These are phyloP conservation scores for Furcifer pardalis DNA, from an alignment of 2,797 vertebrate genomes.

Conservation along the genomic window DNA sequence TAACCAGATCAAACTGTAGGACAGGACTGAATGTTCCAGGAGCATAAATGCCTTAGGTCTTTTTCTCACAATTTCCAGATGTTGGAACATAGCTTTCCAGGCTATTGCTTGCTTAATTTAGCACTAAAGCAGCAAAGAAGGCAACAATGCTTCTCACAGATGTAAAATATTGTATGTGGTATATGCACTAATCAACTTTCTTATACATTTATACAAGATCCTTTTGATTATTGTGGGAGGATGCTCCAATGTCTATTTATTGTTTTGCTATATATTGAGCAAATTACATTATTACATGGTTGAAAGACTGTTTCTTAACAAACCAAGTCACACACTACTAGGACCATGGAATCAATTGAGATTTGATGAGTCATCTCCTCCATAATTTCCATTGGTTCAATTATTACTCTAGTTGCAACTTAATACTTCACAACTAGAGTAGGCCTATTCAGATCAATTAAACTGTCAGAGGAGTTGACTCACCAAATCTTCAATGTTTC, in stretches of 20 bases:
- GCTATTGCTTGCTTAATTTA: background rate
- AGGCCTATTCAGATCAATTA: no score
- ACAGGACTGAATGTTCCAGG: background rate
- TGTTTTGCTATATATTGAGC: background rate
- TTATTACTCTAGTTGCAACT: no score
- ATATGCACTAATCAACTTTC: background rate
- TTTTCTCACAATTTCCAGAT: background rate
- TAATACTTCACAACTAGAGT: no score
- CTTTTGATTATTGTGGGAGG: no score
- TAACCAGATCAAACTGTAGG: background rate
- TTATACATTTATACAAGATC: background rate
- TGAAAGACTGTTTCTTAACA: no score
- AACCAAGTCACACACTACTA: no score
- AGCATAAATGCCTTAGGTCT: background rate
- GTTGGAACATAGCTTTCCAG: background rate
- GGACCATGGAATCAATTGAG: no score
- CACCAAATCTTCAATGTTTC: no score
- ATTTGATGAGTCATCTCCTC: no score
- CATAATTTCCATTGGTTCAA: no score
- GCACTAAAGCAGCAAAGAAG: background rate
- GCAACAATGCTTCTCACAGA: no score
- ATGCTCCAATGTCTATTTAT: background rate
- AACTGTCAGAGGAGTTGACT: no score
- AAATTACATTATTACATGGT: background rate
- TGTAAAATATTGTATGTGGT: background rate